phyloP scores from a whole-genome alignment of 2,888 invertebrate genomes.

The Limnephilus rhombicus region DNA sequence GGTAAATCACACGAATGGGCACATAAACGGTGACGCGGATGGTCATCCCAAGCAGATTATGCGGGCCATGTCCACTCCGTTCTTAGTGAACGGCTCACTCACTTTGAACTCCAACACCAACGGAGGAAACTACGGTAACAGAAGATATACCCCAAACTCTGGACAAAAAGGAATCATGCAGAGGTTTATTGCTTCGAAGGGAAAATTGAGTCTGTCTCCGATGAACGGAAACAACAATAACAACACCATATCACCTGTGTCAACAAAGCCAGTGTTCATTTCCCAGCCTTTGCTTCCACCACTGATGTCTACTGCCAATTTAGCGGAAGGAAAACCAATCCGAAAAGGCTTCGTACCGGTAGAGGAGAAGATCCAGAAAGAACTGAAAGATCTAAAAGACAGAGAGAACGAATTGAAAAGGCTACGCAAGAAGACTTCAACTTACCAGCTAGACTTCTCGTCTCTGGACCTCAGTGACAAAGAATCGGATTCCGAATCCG shows the following conservation, averaged over 20 bases:
- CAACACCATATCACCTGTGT: slow-evolving; percentile 68
- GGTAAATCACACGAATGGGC: slow-evolving; percentile 75
- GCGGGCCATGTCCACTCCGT: slow-evolving; percentile 75
- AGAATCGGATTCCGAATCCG: slow-evolving; percentile 78
- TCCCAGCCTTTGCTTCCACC: slow-evolving; percentile 70
- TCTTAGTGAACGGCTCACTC: slow-evolving; percentile 72
- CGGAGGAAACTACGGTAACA: slow-evolving; percentile 75
- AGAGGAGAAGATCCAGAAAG: slow-evolving; percentile 92
- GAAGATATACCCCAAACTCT: slow-evolving; percentile 81
- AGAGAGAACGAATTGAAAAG: slow-evolving; percentile 88
- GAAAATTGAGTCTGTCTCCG: slow-evolving; percentile 78
- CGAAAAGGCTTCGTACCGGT: slow-evolving; percentile 90
- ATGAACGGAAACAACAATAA: slow-evolving; percentile 68
- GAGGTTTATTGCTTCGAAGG: slow-evolving; percentile 88
- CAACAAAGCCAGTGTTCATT: slow-evolving; percentile 70
- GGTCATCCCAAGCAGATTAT: slow-evolving; percentile 70
- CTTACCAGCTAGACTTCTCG: slow-evolving; percentile 80
- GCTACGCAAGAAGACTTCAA: slow-evolving; percentile 80
- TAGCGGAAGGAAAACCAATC: slow-evolving; percentile 80
- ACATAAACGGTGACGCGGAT: slow-evolving; percentile 71
- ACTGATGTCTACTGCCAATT: slow-evolving; percentile 74
- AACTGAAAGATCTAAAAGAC: slow-evolving; percentile 89
- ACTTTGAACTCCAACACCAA: slow-evolving; percentile 67
- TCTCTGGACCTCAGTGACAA: slow-evolving; percentile 79
- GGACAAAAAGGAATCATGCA: slow-evolving; percentile 91